Evolutionary conservation across 2,113 vertebrate genomes (phyloP).

Genomic region (Aix galericulata): DNA sequence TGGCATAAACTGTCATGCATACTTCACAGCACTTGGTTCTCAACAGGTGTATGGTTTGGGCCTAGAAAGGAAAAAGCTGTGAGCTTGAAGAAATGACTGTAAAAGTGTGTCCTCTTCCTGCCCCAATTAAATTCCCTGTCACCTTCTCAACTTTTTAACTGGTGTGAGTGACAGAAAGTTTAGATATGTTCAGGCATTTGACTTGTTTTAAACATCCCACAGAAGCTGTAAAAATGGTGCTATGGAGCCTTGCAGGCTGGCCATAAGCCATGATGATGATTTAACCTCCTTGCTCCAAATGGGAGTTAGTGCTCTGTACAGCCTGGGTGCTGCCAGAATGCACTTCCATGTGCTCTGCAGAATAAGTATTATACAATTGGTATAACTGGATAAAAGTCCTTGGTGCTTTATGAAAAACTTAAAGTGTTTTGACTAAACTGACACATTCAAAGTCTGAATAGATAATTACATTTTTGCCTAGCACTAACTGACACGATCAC

Average conservation of each 20-base stretch:
- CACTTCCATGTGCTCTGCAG: not conserved
- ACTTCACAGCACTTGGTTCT: not conserved
- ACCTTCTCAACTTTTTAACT: not conserved
- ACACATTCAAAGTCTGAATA: not conserved
- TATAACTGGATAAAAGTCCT: not conserved
- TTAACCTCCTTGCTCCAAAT: not conserved
- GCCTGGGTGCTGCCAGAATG: not conserved
- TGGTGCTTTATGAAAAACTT: not conserved
- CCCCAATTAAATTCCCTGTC: not conserved
- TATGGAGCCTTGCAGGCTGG: not conserved
- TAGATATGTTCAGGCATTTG: not conserved
- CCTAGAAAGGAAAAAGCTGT: not conserved
- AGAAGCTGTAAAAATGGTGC: not conserved
- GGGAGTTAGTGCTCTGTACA: not conserved
- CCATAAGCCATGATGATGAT: not conserved
- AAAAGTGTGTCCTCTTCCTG: not conserved
- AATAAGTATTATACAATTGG: not conserved
- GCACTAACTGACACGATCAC: not conserved
- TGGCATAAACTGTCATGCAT: not conserved
- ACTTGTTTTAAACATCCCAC: not conserved
- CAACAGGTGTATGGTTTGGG: accelerated
- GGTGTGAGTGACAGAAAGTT: not conserved
- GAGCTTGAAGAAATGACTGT: not conserved
- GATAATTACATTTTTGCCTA: not conserved
- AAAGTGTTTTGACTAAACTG: not conserved